Evolutionary conservation across 2,888 invertebrate species (phyloP).

Genomic region (Xanthia icteritia): DNA sequence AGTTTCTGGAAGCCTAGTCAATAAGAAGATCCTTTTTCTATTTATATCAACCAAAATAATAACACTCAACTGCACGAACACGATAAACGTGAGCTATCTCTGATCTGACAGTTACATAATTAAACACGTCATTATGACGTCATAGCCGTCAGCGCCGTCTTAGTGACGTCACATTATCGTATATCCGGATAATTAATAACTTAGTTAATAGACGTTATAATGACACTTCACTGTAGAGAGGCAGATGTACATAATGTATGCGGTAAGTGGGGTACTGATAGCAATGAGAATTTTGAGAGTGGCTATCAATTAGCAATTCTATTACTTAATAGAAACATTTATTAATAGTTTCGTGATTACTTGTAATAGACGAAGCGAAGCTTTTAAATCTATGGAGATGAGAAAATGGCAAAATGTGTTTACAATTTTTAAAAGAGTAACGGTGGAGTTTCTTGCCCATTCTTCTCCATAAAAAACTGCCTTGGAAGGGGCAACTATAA

Average conservation of each 20-base stretch:
- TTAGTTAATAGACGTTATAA: slow-evolving; percentile 26
- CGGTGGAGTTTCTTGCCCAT: too few species aligned
- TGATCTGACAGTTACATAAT: slow-evolving; percentile 35
- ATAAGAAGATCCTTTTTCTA: not conserved
- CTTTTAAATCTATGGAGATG: too few species aligned
- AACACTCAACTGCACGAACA: not conserved
- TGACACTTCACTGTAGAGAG: not conserved
- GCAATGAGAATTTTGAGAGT: not conserved
- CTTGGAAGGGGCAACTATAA: too few species aligned
- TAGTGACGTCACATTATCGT: slow-evolving; percentile 42
- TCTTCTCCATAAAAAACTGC: too few species aligned
- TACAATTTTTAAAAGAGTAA: too few species aligned
- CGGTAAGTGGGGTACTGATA: not conserved
- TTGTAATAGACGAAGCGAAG: too few species aligned
- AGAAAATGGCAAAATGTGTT: too few species aligned
- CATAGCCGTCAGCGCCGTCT: slow-evolving; percentile 33
- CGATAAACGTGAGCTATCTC: slow-evolving; percentile 2
- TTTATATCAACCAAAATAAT: not conserved
- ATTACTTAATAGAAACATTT: not conserved
- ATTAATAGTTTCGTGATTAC: not conserved
- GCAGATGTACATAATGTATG: not conserved
- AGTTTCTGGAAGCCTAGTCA: not conserved
- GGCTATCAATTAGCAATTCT: not conserved
- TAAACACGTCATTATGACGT: slow-evolving; percentile 41
- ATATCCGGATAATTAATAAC: slow-evolving; percentile 52